Evolutionary conservation across 2,113 vertebrate species (phyloP).

Genomic region (Typhlomys cinereus): DNA sequence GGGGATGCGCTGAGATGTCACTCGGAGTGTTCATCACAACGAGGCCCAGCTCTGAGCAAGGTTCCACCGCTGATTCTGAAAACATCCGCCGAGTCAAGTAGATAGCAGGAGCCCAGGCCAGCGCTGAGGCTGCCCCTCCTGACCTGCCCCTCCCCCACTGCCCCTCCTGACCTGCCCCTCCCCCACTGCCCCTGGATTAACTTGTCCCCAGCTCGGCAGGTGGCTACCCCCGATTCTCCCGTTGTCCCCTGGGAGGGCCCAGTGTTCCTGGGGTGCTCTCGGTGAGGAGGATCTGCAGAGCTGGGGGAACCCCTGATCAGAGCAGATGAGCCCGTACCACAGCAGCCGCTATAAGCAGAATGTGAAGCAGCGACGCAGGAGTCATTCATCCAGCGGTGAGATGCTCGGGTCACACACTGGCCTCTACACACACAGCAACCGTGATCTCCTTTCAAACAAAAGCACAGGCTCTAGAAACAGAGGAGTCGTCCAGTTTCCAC

Average conservation of each 20-base stretch:
- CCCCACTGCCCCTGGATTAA: neutral
- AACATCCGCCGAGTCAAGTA: rapidly evolving
- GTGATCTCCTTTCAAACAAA: neutral
- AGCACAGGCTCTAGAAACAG: neutral
- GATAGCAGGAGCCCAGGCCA: neutral
- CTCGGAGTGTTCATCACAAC: neutral
- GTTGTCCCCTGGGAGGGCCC: neutral
- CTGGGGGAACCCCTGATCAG: neutral
- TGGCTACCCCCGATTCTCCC: neutral
- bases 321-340: neutral
- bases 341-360: neutral
- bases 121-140: neutral
- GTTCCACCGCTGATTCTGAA: neutral
- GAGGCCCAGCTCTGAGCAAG: neutral
- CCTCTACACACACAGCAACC: too few species aligned
- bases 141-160: too few species aligned
- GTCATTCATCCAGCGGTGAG: neutral
- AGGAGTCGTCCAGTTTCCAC: neutral
- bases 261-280: neutral
- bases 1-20: too few species aligned
- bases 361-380: neutral
- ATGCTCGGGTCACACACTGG: neutral
- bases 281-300: neutral
- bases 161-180: neutral
- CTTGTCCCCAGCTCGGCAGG: neutral